These are phyloP conservation scores for Lamellibrachia columna DNA, from an alignment of 2,888 invertebrate genomes.

Conservation along the genomic window DNA sequence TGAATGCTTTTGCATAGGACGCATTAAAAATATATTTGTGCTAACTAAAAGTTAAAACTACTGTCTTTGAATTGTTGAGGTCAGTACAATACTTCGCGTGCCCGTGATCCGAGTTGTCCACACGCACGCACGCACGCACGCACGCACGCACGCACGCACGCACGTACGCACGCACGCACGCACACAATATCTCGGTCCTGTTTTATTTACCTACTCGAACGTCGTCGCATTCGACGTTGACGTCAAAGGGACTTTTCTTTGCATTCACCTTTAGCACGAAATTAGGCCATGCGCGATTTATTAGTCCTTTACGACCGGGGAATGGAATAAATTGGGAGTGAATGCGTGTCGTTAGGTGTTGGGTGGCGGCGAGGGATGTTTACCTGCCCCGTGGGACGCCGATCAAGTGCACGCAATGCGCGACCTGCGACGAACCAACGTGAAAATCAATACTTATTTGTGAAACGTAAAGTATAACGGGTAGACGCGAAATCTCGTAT, in stretches of 20 bases:
- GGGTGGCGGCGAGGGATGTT: background rate
- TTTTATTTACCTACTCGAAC: background rate
- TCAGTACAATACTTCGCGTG: no score
- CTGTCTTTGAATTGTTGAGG: no score
- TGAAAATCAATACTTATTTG: background rate
- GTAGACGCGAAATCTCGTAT: background rate
- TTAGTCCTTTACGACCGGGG: background rate
- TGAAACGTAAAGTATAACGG: background rate
- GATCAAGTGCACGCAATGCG: background rate
- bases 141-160: no score
- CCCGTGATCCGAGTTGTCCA: no score
- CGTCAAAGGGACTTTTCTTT: background rate
- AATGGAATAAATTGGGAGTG: constrained; percentile 8
- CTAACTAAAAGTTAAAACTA: no score
- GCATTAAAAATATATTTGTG: no score
- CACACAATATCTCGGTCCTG: background rate
- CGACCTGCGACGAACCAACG: background rate
- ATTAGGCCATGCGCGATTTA: constrained; percentile 7
- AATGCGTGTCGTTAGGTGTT: background rate
- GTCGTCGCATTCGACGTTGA: background rate
- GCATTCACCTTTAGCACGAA: background rate
- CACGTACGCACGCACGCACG: background rate
- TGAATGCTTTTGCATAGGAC: no score
- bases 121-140: no score
- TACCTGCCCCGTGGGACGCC: background rate